phyloP scores from a whole-genome alignment of 2,113 vertebrate genomes.

The Falcunculus frontatus region DNA sequence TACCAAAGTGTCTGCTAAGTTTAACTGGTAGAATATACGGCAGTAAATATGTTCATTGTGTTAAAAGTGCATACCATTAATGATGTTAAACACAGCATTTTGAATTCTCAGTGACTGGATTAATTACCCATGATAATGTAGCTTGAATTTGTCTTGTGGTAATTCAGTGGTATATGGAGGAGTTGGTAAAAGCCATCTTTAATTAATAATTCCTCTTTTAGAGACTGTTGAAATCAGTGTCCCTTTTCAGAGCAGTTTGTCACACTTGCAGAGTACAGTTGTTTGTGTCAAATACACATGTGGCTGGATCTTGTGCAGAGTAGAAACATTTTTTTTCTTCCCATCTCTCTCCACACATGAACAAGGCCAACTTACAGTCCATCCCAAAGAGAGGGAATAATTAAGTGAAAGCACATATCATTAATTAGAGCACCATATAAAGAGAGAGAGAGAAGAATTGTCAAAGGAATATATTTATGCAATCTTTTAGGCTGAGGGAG shows the following conservation, averaged over 20 bases:
- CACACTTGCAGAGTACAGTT: neutral
- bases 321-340: neutral
- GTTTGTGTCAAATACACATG: neutral
- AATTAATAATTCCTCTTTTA: neutral
- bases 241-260: neutral
- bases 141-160: neutral
- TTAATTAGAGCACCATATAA: neutral
- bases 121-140: neutral
- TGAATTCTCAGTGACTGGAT: neutral
- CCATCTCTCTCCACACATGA: neutral
- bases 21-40: neutral
- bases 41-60: neutral
- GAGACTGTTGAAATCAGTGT: neutral
- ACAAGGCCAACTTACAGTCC: neutral
- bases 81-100: conserved; percentile 13
- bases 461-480: neutral
- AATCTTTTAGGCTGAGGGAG: neutral
- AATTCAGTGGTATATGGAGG: neutral
- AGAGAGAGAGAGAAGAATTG: neutral
- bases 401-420: neutral
- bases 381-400: neutral
- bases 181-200: neutral
- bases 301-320: neutral
- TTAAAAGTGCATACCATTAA: neutral
- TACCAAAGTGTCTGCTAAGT: neutral